Base-by-base conservation (phyloP, 2,113 vertebrate species). In the Carassius carassius region DNA sequence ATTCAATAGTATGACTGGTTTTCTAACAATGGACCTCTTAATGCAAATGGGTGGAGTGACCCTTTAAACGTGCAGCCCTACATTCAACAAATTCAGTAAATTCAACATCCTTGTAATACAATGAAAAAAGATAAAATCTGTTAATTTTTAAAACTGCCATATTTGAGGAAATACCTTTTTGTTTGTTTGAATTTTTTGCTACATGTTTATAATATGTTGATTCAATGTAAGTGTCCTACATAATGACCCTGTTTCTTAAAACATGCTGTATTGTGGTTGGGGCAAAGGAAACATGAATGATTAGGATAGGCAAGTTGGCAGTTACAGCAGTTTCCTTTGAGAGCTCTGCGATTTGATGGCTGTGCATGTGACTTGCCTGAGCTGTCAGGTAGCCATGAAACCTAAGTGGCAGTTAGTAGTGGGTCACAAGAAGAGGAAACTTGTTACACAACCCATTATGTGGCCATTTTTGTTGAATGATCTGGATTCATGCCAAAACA, bases 381-480 rank as follows among this genome's bases (percentile, higher is more conserved):
- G 74, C 10, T 25, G 67, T 76, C 47, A 56, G 81, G 14, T 29
- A 12, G 37, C 35, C 56, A 75, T 49, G 54, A 82, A 69, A 83
- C 54, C 54, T 62, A 83, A 81, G 65, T 85, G 80, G 44, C 83
- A 35, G 67, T 85, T 81, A 44, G 56, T 69, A 51, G 17, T 75
- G 58, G 58, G 77, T 69, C 58, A 76, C 81, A 78, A 65, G 65
- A 86, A 81, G 78, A 21, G 37, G 75, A 60, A 69, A 41, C 62
- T 21, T 60, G 83, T 79, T 70, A 73, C 32, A 5, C n/a, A 80
- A 65, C 41, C 69, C 58, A 83, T 75, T 69, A 75, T 86, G 74
- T 76, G 80, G 82, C 23, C 54, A 65, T 75, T 86, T 86, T 86
- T 86, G 51, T 56, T 63, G 60, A 77, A 44, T 70, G 51, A 60